Conservation (phyloP, 2,888 invertebrate genomes). For the Dermolepida albohirtum region DNA sequence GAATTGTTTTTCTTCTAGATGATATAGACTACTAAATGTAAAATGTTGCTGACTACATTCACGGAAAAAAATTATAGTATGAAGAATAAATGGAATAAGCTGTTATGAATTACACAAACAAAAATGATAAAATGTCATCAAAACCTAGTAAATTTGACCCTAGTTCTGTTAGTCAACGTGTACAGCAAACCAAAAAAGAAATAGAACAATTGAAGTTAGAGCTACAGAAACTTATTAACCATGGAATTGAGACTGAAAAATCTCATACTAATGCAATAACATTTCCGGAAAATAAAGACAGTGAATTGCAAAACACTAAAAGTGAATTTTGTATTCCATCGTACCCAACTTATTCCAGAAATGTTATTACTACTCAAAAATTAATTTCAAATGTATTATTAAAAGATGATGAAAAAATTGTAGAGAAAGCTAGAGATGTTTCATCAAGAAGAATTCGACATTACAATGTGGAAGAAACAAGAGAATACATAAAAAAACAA, state of each 20-base stretch:
- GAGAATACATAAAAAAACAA: conserved; percentile 70
- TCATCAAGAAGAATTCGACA: conserved; percentile 50
- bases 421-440: conserved; percentile 39
- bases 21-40: no score
- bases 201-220: conserved; percentile 60
- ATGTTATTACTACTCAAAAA: conserved; percentile 11
- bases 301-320: conserved; percentile 14
- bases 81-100: background rate
- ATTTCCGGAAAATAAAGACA: conserved; percentile 22
- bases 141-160: conserved; percentile 33
- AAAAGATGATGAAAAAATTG: conserved; percentile 7
- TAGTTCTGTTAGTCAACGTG: conserved; percentile 49
- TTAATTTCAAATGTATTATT: conserved; percentile 9
- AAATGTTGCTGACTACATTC: no score
- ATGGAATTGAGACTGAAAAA: conserved; percentile 49
- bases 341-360: conserved; percentile 3
- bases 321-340: background rate
- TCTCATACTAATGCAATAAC: conserved; percentile 27
- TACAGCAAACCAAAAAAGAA: conserved; percentile 57
- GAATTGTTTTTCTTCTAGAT: no score
- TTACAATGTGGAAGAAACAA: conserved; percentile 68
- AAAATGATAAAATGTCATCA: conserved; percentile 43
- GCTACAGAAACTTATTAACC: conserved; percentile 58
- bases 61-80: background rate
- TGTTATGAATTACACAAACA: conserved; percentile 10